Percentiles rank a stretch among this genome's conserved stretches.
These are phyloP conservation scores for Lasioglossum malachurum DNA, from an alignment of 2,888 invertebrate genomes.

Conservation along the genomic window DNA sequence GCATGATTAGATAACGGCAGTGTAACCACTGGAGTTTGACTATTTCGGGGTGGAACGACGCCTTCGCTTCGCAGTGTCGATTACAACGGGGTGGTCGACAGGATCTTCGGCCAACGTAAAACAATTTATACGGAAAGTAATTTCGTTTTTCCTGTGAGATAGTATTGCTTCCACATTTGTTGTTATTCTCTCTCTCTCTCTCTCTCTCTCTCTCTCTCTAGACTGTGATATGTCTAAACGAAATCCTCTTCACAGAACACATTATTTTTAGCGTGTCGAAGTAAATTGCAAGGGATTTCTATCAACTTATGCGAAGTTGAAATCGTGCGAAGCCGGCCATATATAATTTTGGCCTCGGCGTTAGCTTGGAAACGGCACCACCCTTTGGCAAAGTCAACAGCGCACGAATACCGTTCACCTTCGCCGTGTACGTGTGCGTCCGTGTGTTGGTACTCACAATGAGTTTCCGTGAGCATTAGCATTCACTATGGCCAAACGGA, in stretches of 20 bases:
- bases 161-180: too few relatives aligned
- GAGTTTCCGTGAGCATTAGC: background rate
- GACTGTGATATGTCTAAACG: background rate
- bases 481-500: background rate
- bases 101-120: background rate
- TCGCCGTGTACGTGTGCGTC: too few relatives aligned
- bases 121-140: background rate
- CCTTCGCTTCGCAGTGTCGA: background rate
- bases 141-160: too few relatives aligned
- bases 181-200: too few relatives aligned
- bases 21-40: background rate
- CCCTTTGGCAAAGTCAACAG: background rate
- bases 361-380: background rate
- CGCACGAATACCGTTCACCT: background rate
- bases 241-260: background rate
- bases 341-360: background rate
- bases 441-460: background rate
- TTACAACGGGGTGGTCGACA: background rate
- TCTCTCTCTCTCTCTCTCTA: too few relatives aligned
- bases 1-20: background rate
- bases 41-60: background rate
- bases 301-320: background rate
- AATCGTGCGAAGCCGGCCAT: background rate
- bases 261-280: background rate
- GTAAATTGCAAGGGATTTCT: too few relatives aligned